Evolutionary conservation across 2,888 invertebrate genomes (phyloP), one percentile per base, ranked within the genome.

Genomic region (Melinaea menophilus): DNA sequence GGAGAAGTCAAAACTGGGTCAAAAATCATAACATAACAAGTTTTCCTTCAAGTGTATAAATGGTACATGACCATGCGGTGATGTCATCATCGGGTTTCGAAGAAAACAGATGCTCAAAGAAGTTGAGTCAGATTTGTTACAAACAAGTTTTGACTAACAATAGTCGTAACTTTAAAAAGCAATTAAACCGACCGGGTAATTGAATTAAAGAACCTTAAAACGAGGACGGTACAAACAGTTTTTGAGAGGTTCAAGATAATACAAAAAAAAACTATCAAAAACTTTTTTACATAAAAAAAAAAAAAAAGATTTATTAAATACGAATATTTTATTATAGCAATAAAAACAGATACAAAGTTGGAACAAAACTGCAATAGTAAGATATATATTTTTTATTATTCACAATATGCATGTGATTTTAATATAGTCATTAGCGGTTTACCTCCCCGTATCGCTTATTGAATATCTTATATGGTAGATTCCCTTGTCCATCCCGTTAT

Each of bases 71-170:
- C 51, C 59, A 56, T 62, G 67, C 67, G 57, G 67, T 71, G 71
- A 69, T 69, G 73, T 81, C 81, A 84, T 74, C 57, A 84, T 74
- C 57, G 72, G 73, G 76, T 79, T 74, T 80, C 81, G 73, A 73
- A 77, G 81, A 81, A 75, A 70, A 70, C 82, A 82, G 78, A 79
- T 84, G 81, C 56, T 63, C 55, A n/a, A 45, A 69, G 65, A 77
- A 79, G 79, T 63, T 83, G 81, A 83, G 73, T 75, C 74, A 76
- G 68, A 56, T n/a, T 59, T 62, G 31, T 56, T 13, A 56, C 56
- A 58, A 59, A 62, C 59, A 66, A 62, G 61, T 59, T 62, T 48
- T 56, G 37, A 37, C 12, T 3, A 48, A 34, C 34, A 33, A 62
- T 54, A 33, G 37, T 46, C 61, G 41, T 37, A 33, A 34, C 41